Percentiles rank a stretch among this genome's conserved stretches.
Evolutionary conservation across 2,113 vertebrate species (phyloP).

Genomic region (Sciurus niger): DNA sequence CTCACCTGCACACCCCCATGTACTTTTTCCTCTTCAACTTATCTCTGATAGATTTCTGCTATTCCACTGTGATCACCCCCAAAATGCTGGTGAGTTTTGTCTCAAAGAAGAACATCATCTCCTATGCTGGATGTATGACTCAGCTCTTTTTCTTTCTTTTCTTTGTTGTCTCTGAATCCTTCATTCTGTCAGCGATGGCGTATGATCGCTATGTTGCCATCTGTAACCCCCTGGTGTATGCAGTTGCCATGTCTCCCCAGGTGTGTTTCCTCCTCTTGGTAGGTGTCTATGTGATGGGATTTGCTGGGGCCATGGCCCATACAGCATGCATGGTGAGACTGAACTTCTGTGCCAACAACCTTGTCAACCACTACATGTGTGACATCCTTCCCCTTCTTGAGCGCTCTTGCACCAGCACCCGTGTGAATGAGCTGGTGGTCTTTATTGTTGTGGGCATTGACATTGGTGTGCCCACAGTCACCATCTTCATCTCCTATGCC

Average conservation of each 20-base stretch:
- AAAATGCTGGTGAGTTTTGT: conserved; percentile 81
- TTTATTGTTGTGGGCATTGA: conserved; percentile 75
- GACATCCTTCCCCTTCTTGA: conserved; percentile 78
- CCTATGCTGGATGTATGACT: conserved; percentile 74
- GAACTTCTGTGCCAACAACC: conserved; percentile 73
- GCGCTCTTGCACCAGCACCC: conserved; percentile 71
- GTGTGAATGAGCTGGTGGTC: conserved; percentile 76
- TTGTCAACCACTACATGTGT: conserved; percentile 83
- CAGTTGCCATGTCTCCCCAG: conserved; percentile 51
- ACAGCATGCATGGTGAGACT: conserved; percentile 60
- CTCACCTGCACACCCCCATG: conserved; percentile 81
- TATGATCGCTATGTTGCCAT: conserved; percentile 79
- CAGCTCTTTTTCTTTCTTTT: conserved; percentile 82
- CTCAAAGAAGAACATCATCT: conserved; percentile 71
- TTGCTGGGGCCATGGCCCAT: conserved; percentile 74
- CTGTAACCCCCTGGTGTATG: conserved; percentile 79
- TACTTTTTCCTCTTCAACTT: conserved; percentile 85
- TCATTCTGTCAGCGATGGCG: conserved; percentile 77
- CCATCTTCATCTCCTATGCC: conserved; percentile 78
- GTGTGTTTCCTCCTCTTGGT: conserved; percentile 65
- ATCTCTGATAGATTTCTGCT: conserved; percentile 82
- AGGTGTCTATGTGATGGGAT: conserved; percentile 78
- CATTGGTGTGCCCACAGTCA: conserved; percentile 71
- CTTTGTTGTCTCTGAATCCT: conserved; percentile 83
- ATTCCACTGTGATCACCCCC: conserved; percentile 77